Evolutionary conservation across 2,888 invertebrate genomes (phyloP), one percentile per base, ranked within the genome.

Genomic region (Corbicula japonica): DNA sequence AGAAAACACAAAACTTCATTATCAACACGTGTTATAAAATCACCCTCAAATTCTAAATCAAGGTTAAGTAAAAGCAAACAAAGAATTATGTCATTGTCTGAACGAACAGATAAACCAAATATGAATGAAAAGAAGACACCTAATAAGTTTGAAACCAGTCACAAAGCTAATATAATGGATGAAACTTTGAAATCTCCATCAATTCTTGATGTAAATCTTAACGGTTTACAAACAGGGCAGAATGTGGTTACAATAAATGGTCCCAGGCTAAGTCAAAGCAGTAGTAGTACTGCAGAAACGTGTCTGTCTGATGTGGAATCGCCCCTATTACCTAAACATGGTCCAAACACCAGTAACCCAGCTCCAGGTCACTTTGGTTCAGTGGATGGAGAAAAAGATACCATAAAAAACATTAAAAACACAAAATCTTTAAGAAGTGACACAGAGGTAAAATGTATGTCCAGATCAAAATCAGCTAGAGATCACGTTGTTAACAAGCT

Each of bases 261-360:
- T n/a, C n/a, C n/a, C n/a, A n/a, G n/a, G n/a, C n/a, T n/a, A n/a
- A n/a, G n/a, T n/a, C n/a, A n/a, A n/a, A n/a, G n/a, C n/a, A n/a
- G n/a, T n/a, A n/a, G n/a, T n/a, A n/a, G n/a, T n/a, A n/a, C n/a
- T n/a, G n/a, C n/a, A n/a, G n/a, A n/a, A n/a, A n/a, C n/a, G 12
- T 72, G 54, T 8, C 28, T 44, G 8, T 72, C 66, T 26, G 83
- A 83, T 18, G 73, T 71, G 0, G 77, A 83, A 32, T 83, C 83
- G 15, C 83, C 83, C 15, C 50, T 80, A 23, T 48, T 83, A 28
- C 65, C 80, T n/a, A n/a, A n/a, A n/a, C n/a, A n/a, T n/a, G n/a
- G n/a, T n/a, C n/a, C n/a, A n/a, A n/a, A n/a, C n/a, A n/a, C n/a
- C n/a, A n/a, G n/a, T n/a, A n/a, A n/a, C n/a, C n/a, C n/a, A n/a